phyloP scores from a whole-genome alignment of 2,888 invertebrate species.

The Syritta pipiens region DNA sequence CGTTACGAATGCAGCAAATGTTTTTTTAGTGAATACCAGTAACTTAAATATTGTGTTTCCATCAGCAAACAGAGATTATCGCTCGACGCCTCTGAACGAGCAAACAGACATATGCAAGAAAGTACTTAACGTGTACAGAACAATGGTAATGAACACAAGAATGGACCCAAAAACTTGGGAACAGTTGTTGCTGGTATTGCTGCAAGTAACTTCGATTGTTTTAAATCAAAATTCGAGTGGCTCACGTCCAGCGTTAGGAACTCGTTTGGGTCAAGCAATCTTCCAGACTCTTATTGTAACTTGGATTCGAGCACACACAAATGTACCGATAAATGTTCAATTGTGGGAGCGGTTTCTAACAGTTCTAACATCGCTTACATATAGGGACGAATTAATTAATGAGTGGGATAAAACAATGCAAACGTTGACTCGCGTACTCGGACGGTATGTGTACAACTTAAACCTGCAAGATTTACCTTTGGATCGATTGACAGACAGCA shows the following conservation, averaged over 20 bases:
- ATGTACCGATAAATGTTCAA: constrained; percentile 92
- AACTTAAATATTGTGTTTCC: constrained; percentile 81
- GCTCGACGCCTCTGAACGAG: constrained; percentile 89
- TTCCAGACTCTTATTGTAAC: constrained; percentile 97
- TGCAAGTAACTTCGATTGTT: constrained; percentile 95
- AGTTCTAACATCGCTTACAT: constrained; percentile 91
- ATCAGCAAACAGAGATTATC: constrained; percentile 81
- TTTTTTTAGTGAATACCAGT: constrained; percentile 86
- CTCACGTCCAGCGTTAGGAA: constrained; percentile 84
- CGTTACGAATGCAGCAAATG: constrained; percentile 96
- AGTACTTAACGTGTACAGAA: constrained; percentile 96
- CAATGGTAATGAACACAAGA: constrained; percentile 97
- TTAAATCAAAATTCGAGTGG: constrained; percentile 89
- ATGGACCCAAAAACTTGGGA: constrained; percentile 97
- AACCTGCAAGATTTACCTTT: constrained; percentile 93
- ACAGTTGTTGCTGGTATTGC: constrained; percentile 89
- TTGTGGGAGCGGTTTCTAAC: constrained; percentile 96
- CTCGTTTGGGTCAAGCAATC: constrained; percentile 90
- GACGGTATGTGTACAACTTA: constrained; percentile 95
- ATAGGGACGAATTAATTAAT: constrained; percentile 95
- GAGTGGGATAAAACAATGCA: constrained; percentile 99
- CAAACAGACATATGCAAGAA: constrained; percentile 98
- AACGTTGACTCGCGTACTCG: constrained; percentile 95
- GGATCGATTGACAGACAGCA: constrained; percentile 88
- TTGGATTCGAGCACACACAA: constrained; percentile 98